Conservation (phyloP, 2,113 vertebrate species). For the Syngnathus floridae region DNA sequence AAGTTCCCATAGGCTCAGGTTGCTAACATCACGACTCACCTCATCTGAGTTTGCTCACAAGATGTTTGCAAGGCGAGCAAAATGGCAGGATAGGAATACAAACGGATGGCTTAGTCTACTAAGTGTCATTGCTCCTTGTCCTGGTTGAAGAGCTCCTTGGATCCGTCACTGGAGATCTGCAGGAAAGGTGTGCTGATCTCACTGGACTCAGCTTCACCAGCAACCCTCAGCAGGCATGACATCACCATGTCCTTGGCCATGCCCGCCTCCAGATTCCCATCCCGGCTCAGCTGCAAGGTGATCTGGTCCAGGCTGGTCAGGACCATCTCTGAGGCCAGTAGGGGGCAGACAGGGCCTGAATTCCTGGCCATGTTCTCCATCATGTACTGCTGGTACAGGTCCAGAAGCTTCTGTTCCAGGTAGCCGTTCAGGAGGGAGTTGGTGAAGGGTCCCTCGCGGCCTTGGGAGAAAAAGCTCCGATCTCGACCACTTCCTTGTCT, state of each 20-base stretch:
- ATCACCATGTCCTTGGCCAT: slow-evolving; percentile 92
- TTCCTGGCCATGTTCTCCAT: slow-evolving; percentile 77
- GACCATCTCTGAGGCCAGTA: slow-evolving; percentile 85
- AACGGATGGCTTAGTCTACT: too few relatives aligned
- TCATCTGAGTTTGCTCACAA: too few relatives aligned
- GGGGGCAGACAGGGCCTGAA: slow-evolving; percentile 67
- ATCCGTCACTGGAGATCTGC: slow-evolving; percentile 79
- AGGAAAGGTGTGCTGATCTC: slow-evolving; percentile 91
- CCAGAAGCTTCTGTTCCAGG: slow-evolving; percentile 87
- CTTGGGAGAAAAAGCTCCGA: slow-evolving; percentile 75
- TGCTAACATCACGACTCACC: too few relatives aligned
- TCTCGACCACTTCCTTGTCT: slow-evolving; percentile 73
- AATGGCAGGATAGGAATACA: too few relatives aligned
- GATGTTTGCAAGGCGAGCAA: too few relatives aligned
- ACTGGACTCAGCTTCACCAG: slow-evolving; percentile 78
- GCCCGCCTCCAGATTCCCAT: slow-evolving; percentile 83
- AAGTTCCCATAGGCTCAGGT: too few relatives aligned
- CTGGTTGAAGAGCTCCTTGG: slow-evolving; percentile 35
- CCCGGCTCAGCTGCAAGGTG: slow-evolving; percentile 83
- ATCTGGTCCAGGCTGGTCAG: slow-evolving; percentile 90
- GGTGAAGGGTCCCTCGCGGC: slow-evolving; percentile 80
- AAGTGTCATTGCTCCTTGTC: slow-evolving; percentile 15
- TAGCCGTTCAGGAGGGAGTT: slow-evolving; percentile 88
- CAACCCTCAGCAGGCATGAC: slow-evolving; percentile 79
- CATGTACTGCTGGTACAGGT: slow-evolving; percentile 89